Percentiles rank a stretch among this genome's conserved stretches.
These are phyloP conservation scores for Eupeodes luniger DNA, from an alignment of 2,888 invertebrate species.

Conservation along the genomic window DNA sequence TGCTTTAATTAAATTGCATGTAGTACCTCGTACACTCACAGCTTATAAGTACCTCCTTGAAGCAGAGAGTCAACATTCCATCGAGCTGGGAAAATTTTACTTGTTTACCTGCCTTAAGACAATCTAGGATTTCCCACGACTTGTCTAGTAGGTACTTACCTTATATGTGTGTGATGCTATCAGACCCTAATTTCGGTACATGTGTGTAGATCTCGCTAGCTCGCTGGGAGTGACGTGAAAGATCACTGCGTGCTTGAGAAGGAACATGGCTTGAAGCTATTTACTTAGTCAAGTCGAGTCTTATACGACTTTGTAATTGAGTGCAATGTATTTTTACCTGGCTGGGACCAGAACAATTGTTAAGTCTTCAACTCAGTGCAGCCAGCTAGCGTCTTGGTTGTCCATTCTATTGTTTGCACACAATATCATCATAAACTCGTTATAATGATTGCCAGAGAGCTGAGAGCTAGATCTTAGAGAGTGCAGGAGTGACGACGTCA, in stretches of 20 bases:
- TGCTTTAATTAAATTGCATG: constrained; percentile 71
- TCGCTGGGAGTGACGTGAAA: constrained; percentile 57
- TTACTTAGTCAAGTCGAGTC: constrained; percentile 42
- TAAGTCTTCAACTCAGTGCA: constrained; percentile 12
- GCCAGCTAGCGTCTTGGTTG: not conserved
- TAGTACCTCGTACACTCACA: too few relatives aligned
- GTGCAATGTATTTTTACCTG: constrained; percentile 40
- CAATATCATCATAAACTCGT: constrained; percentile 10
- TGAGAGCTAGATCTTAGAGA: not conserved
- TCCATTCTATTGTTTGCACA: constrained; percentile 59
- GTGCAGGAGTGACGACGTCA: constrained; percentile 43
- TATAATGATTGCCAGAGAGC: not conserved
- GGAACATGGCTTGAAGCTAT: constrained; percentile 53
- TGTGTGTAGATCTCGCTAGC: not conserved
- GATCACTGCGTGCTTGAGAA: constrained; percentile 74
- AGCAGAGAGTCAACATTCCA: constrained; percentile 50
- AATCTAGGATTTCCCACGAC: constrained; percentile 67
- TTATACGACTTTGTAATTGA: constrained; percentile 39
- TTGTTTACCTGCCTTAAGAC: constrained; percentile 17
- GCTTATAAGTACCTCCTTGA: constrained; percentile 4
- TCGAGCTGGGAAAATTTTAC: constrained; percentile 51
- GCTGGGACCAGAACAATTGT: constrained; percentile 52
- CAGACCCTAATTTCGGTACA: constrained; percentile 50
- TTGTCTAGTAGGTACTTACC: constrained; percentile 38
- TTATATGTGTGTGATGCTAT: constrained; percentile 22